These are phyloP conservation scores for Pollicipes pollicipes DNA, from an alignment of 1,140 invertebrate species.

Conservation along the genomic window DNA sequence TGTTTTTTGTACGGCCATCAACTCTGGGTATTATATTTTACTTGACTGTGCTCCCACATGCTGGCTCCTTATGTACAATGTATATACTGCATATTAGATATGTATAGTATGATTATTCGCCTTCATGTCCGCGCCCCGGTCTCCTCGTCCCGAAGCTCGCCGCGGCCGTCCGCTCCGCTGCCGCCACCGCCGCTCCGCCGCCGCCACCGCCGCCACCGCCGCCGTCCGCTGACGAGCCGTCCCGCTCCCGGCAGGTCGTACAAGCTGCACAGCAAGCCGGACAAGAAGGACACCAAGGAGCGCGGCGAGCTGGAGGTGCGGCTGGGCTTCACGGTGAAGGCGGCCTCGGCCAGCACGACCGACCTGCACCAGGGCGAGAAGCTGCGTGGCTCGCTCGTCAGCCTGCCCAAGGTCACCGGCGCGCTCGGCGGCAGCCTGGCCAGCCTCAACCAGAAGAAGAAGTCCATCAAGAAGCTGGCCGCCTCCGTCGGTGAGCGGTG, in stretches of 20 bases:
- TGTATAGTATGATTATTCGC: no score
- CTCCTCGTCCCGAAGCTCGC: no score
- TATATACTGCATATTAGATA: no score
- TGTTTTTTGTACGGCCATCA: no score
- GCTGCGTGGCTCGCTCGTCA: background rate
- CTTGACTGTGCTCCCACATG: no score
- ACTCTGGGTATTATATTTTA: no score
- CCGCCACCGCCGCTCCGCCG: no score
- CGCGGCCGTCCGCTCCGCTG: no score
- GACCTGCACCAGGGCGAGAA: constrained; percentile 4
- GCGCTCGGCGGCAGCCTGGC: background rate
- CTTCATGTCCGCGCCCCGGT: no score
- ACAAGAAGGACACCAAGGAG: constrained; percentile 50
- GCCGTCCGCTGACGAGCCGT: no score
- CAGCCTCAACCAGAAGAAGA: background rate
- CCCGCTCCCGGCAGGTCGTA: constrained; percentile 41
- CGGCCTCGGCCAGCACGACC: constrained; percentile 14
- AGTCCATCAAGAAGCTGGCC: background rate
- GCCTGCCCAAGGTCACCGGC: background rate
- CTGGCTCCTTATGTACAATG: no score
- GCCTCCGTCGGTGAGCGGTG: constrained; percentile 1
- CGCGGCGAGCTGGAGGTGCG: constrained; percentile 78
- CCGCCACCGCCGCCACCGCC: no score
- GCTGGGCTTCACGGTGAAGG: constrained; percentile 67
- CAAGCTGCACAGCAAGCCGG: constrained; percentile 39